A percentile compares a stretch with the other conserved stretches of the same genome.
phyloP scores from a whole-genome alignment of 92 coral and sea anemone species.

The Epizoanthus illoricatus region DNA sequence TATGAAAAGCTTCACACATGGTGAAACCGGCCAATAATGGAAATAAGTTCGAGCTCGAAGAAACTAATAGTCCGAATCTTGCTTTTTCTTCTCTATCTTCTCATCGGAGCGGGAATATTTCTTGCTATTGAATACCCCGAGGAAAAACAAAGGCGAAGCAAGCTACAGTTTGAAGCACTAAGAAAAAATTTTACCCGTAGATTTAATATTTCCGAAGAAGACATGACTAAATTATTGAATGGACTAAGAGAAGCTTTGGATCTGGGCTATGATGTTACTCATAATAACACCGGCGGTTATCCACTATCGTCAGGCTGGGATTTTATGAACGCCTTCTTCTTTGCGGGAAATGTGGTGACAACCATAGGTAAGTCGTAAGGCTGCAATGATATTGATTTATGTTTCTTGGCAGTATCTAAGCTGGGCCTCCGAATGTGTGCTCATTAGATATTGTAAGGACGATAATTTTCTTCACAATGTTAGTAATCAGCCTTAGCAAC shows the following conservation, averaged over 20 bases:
- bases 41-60: slow-evolving; percentile 83
- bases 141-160: slow-evolving; percentile 45
- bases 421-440: slow-evolving; percentile 18
- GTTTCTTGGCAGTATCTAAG: slow-evolving; percentile 1
- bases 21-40: slow-evolving; percentile 67
- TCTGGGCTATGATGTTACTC: slow-evolving; percentile 71
- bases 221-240: slow-evolving; percentile 65
- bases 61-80: slow-evolving; percentile 84
- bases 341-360: slow-evolving; percentile 98
- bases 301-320: slow-evolving; percentile 60
- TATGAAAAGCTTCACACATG: slow-evolving; percentile 26
- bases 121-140: slow-evolving; percentile 61
- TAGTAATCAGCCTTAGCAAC: slow-evolving; percentile 15
- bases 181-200: slow-evolving; percentile 52
- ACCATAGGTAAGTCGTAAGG: slow-evolving; percentile 77
- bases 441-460: slow-evolving; percentile 1
- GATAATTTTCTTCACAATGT: background rate
- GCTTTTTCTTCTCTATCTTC: slow-evolving; percentile 85
- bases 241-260: slow-evolving; percentile 73
- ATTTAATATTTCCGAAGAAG: slow-evolving; percentile 62
- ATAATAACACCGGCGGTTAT: slow-evolving; percentile 27
- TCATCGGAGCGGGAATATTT: slow-evolving; percentile 92
- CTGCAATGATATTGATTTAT: background rate
- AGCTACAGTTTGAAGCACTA: slow-evolving; percentile 45
- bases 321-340: slow-evolving; percentile 95